phyloP scores from a whole-genome alignment of 2,888 invertebrate genomes.

The Phyllotreta cruciferae region DNA sequence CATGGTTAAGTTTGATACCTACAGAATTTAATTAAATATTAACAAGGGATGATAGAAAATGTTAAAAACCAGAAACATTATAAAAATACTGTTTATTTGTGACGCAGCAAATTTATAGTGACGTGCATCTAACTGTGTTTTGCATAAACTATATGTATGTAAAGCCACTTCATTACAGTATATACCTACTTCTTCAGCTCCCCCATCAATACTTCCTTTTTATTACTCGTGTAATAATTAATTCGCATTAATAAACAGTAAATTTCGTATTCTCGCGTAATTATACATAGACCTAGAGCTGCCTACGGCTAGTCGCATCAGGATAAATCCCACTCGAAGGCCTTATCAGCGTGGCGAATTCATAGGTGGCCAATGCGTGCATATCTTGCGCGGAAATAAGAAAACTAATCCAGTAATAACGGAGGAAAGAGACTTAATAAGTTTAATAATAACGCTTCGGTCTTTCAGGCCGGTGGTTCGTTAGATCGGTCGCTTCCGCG shows the following conservation, averaged over 20 bases:
- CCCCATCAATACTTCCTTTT: no score
- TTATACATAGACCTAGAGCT: background rate
- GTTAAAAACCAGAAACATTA: no score
- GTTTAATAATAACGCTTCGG: constrained; percentile 12
- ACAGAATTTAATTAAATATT: no score
- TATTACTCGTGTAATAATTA: no score
- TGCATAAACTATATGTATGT: no score
- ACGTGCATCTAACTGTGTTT: no score
- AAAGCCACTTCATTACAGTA: no score
- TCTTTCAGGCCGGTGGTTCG: background rate
- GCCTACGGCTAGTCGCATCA: background rate
- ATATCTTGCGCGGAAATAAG: constrained; percentile 8
- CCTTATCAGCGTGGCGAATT: background rate
- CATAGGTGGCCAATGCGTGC: background rate
- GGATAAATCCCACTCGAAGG: constrained; percentile 6
- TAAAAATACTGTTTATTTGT: no score
- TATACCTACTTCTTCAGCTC: no score
- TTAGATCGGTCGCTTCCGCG: constrained; percentile 10
- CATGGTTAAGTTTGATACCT: no score
- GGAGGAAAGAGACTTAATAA: constrained; percentile 16
- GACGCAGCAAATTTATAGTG: no score
- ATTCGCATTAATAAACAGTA: background rate
- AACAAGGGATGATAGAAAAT: no score
- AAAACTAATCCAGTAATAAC: constrained; percentile 5
- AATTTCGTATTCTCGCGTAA: constrained; percentile 1